A percentile compares a stretch with the other conserved stretches of the same genome.
phyloP scores from a whole-genome alignment of 2,113 vertebrate genomes.

The Rana temporaria region DNA sequence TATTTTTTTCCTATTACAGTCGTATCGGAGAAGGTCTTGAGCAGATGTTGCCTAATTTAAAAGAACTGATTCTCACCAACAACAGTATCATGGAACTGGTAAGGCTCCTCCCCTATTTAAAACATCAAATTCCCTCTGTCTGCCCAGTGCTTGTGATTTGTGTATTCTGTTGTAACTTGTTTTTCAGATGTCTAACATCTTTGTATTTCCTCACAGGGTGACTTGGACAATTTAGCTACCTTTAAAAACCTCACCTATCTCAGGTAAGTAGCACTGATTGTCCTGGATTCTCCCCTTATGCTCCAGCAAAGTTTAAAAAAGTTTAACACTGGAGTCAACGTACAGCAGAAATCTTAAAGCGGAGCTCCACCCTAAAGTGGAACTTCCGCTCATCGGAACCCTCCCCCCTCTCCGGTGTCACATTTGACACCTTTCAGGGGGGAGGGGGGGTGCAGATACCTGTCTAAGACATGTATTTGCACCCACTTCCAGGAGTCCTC shows the following conservation, averaged over 20 bases:
- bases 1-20: conserved; percentile 67
- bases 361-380: no score
- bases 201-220: conserved; percentile 76
- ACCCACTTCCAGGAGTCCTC: no score
- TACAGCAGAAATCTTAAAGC: no score
- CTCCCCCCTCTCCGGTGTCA: no score
- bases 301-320: no score
- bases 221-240: conserved; percentile 88
- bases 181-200: not conserved
- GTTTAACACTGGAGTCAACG: no score
- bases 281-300: no score
- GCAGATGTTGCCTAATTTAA: conserved; percentile 83
- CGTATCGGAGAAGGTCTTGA: conserved; percentile 94
- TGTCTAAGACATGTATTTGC: no score
- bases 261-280: conserved; percentile 74
- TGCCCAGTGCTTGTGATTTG: not conserved
- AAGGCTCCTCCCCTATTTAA: conserved; percentile 58
- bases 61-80: conserved; percentile 92
- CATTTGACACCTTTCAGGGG: no score
- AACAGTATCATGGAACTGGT: conserved; percentile 97
- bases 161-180: not conserved
- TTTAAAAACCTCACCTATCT: conserved; percentile 89
- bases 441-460: no score
- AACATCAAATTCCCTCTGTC: no score
- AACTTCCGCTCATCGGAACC: no score